A percentile compares a stretch with the other conserved stretches of the same genome.
These are phyloP conservation scores for Papilio dardanus DNA, from an alignment of 1,140 invertebrate species.

Conservation along the genomic window DNA sequence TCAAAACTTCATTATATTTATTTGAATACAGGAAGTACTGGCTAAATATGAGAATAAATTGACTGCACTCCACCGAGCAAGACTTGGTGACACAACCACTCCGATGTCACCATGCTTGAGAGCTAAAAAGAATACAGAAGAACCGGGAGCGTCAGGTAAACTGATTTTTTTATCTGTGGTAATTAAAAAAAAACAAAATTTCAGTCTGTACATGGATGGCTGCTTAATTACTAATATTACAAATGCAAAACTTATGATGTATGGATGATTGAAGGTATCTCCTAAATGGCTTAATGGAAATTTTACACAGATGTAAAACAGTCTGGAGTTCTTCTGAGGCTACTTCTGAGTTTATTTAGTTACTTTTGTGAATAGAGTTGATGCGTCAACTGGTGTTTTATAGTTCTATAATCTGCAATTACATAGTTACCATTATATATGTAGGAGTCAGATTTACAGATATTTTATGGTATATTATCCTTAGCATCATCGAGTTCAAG, in stretches of 20 bases:
- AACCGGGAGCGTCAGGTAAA: constrained; percentile 66
- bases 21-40: constrained; percentile 68
- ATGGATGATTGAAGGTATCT: too few species aligned
- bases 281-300: too few species aligned
- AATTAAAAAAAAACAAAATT: background rate
- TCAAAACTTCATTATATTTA: constrained; percentile 12
- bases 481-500: constrained; percentile 66
- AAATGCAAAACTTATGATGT: too few species aligned
- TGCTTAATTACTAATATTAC: too few species aligned
- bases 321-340: too few species aligned
- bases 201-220: too few species aligned
- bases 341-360: too few species aligned
- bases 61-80: constrained; percentile 60
- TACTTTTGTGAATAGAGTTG: too few species aligned
- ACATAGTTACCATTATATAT: too few species aligned
- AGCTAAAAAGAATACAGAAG: constrained; percentile 71
- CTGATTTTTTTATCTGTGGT: background rate
- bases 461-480: background rate
- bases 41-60: constrained; percentile 78
- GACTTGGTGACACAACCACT: constrained; percentile 65
- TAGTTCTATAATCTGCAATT: too few species aligned
- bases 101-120: constrained; percentile 76
- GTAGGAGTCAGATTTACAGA: background rate
- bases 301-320: too few species aligned
- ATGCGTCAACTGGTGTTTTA: too few species aligned